Percentiles rank a stretch among this genome's conserved stretches.
Conservation (phyloP, 2,113 vertebrate species). For the Ploceus nigricollis region DNA sequence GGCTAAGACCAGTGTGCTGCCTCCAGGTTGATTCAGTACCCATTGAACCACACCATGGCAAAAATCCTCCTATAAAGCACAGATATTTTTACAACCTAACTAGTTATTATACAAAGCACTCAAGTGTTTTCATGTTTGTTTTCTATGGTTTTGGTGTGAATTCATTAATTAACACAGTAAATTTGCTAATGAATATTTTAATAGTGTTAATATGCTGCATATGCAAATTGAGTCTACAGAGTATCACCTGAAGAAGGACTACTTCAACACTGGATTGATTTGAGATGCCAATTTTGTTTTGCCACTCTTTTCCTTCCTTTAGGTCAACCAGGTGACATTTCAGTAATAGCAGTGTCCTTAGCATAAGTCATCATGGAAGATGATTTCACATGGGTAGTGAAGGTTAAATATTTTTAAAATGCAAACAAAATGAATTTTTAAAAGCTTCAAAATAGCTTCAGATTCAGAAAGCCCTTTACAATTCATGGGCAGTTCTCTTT, state of each 20-base stretch:
- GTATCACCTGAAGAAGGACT: not conserved
- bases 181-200: conserved; percentile 43
- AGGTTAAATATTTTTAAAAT: conserved; percentile 73
- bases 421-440: conserved; percentile 73
- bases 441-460: conserved; percentile 64
- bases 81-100: not conserved
- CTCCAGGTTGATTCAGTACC: not conserved
- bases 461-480: conserved; percentile 46
- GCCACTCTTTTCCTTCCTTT: not conserved
- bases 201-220: not conserved
- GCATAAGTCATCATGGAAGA: not conserved
- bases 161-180: not conserved
- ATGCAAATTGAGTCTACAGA: not conserved
- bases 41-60: not conserved
- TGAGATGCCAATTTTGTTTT: not conserved
- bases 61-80: not conserved
- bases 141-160: not conserved
- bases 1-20: not conserved
- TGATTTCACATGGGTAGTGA: not conserved
- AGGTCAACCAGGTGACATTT: conserved; percentile 23
- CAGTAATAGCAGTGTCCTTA: conserved; percentile 19
- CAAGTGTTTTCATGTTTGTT: not conserved
- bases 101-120: not conserved
- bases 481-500: conserved; percentile 37
- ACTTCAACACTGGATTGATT: not conserved